phyloP scores from a whole-genome alignment of 1,140 invertebrate species.

The Helicoverpa zea region DNA sequence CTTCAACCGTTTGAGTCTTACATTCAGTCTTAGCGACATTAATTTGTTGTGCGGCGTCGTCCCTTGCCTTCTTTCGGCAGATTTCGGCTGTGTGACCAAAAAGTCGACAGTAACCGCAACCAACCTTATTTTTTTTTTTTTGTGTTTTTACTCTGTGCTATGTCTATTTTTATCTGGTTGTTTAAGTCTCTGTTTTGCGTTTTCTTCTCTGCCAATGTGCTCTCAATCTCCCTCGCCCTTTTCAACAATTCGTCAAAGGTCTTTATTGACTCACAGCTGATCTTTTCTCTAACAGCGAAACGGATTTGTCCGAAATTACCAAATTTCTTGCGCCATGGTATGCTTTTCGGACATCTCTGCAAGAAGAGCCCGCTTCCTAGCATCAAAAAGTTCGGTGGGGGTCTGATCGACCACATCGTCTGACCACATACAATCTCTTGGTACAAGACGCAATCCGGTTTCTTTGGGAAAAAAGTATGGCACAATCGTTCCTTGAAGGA shows the following conservation, averaged over 20 bases:
- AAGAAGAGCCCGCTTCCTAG: slow-evolving; percentile 51
- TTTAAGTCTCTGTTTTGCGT: neutral
- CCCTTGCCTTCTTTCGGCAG: slow-evolving; percentile 43
- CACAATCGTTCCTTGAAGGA: slow-evolving; percentile 49
- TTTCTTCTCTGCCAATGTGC: neutral
- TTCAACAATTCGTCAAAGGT: slow-evolving; percentile 50
- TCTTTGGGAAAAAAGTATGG: slow-evolving; percentile 56
- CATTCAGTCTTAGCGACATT: neutral
- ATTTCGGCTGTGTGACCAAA: slow-evolving; percentile 43
- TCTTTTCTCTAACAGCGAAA: slow-evolving; percentile 48
- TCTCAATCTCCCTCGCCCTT: slow-evolving; percentile 30
- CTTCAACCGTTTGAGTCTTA: neutral
- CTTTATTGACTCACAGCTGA: slow-evolving; percentile 16
- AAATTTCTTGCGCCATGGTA: slow-evolving; percentile 52
- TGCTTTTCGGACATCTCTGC: slow-evolving; percentile 41
- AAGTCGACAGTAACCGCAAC: slow-evolving; percentile 32
- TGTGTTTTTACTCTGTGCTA: neutral
- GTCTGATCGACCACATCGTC: neutral
- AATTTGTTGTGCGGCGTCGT: neutral
- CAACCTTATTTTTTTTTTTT: slow-evolving; percentile 5
- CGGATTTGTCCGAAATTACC: slow-evolving; percentile 52
- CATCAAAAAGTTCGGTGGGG: slow-evolving; percentile 52
- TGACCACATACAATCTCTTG: slow-evolving; percentile 49
- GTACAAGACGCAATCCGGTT: slow-evolving; percentile 51
- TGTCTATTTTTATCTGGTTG: neutral